Evolutionary conservation across 2,888 invertebrate species (phyloP).

Genomic region (Drosophila ezoana): DNA sequence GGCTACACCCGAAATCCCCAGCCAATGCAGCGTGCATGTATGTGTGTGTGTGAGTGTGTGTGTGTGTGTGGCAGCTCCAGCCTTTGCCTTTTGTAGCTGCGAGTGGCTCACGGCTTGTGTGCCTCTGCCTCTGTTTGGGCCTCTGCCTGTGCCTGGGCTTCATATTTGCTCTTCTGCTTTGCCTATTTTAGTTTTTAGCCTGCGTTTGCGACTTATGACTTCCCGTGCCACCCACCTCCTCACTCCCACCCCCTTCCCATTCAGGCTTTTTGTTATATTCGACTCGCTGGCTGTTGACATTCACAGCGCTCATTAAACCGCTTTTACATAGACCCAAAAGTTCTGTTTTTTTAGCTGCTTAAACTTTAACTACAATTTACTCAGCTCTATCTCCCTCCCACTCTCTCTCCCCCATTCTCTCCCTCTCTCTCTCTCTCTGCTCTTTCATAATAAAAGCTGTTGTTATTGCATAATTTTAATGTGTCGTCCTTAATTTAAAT

Average conservation of each 20-base stretch:
- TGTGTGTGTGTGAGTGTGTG: slow-evolving; percentile 32
- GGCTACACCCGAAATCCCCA: slow-evolving; percentile 48
- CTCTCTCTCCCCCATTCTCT: not conserved
- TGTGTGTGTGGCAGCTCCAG: slow-evolving; percentile 20
- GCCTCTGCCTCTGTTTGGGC: not conserved
- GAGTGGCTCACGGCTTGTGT: slow-evolving; percentile 19
- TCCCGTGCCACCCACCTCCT: slow-evolving; percentile 28
- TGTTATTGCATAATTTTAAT: slow-evolving; percentile 82
- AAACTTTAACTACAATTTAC: slow-evolving; percentile 56
- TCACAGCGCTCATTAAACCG: slow-evolving; percentile 75
- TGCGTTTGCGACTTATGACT: slow-evolving; percentile 73
- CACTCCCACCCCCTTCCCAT: not conserved
- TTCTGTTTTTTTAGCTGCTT: slow-evolving; percentile 13
- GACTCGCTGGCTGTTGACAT: slow-evolving; percentile 69
- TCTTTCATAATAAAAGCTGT: slow-evolving; percentile 68
- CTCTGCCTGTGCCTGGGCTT: slow-evolving; percentile 42
- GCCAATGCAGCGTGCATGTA: slow-evolving; percentile 11
- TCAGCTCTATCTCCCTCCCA: slow-evolving; percentile 1
- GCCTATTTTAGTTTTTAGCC: slow-evolving; percentile 69
- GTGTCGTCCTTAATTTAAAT: slow-evolving; percentile 83
- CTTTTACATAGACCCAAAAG: slow-evolving; percentile 21
- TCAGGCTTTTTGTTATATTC: slow-evolving; percentile 37
- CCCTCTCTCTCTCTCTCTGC: not conserved
- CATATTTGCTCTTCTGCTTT: slow-evolving; percentile 75
- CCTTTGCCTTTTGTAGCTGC: slow-evolving; percentile 23